phyloP scores from a whole-genome alignment of 2,888 invertebrate genomes.

The Margaritifera margaritifera region DNA sequence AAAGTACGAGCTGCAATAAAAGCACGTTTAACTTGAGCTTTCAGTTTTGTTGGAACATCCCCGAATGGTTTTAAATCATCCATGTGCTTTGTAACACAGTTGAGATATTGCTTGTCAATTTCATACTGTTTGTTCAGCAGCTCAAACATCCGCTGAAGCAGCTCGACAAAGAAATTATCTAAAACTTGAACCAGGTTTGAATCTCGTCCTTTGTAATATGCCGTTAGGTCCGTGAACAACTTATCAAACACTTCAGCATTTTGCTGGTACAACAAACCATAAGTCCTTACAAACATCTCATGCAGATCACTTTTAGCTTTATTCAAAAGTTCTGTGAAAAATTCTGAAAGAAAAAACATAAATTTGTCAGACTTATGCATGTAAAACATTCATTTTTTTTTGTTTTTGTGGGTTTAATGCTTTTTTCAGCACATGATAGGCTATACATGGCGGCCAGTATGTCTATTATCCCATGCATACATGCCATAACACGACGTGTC shows the following conservation, averaged over 20 bases:
- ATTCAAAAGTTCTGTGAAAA: constrained; percentile 88
- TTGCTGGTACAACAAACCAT: constrained; percentile 94
- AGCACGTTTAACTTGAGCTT: constrained; percentile 89
- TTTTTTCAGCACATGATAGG: no score
- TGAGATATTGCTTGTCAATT: constrained; percentile 86
- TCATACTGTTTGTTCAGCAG: constrained; percentile 92
- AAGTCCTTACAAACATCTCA: constrained; percentile 95
- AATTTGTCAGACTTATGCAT: constrained; percentile 6
- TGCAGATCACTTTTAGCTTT: constrained; percentile 91
- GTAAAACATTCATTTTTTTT: no score
- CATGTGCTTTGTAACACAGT: constrained; percentile 93
- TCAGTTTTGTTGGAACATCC: constrained; percentile 92
- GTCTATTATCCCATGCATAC: no score
- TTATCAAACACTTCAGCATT: constrained; percentile 94
- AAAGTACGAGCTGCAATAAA: constrained; percentile 96
- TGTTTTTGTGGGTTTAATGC: no score
- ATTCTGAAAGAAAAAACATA: constrained; percentile 79
- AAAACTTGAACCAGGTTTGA: constrained; percentile 89
- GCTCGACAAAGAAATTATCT: constrained; percentile 92
- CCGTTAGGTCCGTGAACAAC: constrained; percentile 90
- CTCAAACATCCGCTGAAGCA: constrained; percentile 94
- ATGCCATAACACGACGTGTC: no score
- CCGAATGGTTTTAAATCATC: constrained; percentile 94
- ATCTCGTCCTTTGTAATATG: constrained; percentile 83
- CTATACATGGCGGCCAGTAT: no score